Base-by-base conservation (phyloP, 2,113 vertebrate species). In the Malurus cyaneus region DNA sequence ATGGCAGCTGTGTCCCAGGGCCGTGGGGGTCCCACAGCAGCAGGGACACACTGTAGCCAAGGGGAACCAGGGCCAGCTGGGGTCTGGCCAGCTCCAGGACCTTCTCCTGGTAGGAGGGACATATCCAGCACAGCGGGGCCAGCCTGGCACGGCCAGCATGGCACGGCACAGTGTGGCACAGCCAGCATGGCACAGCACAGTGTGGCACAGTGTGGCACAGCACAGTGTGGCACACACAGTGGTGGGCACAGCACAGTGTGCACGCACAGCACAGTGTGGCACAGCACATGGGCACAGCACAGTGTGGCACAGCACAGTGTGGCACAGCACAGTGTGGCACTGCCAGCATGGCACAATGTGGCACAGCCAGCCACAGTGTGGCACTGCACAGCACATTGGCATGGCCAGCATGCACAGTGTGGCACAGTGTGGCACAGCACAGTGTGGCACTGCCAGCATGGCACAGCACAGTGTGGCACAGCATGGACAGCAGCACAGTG, bases 11-110 rank as follows among this genome's bases (percentile, higher is more conserved):
- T 18, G 71, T 95, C 36, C 76, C 94, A 31, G 93, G 79, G 15
- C 78, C 69, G 3, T 46, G 91, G 26, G 95, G 96, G 36, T 97
- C 98, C 94, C 95, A 97, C 71, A 98, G 95, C 92, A 99, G 83
- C 89, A 99, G 84, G 8, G 98, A 96, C 86, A 96, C 70, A 2
- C 96, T 98, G 95, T 97, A 98, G 46, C 98, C 98, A 36, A 21
- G 94, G 53, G 96, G 92, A 42, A 98, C 64, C 32, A 94, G 95
- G 36, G 97, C 96, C 73, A 98, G 61, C 65, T 98, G 94, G 31
- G 98, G 95, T 76, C 93, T 97, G 70, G 98, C 95, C 67, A 96
- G 25, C 66, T 98, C 95, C 79, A 96, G 69, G 50, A 98, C 92
- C 72, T 95, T 96, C 95, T 98, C 98, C 98, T 98, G 74, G 57